phyloP scores from a whole-genome alignment of 2,113 vertebrate genomes.

The Microtus oregoni region DNA sequence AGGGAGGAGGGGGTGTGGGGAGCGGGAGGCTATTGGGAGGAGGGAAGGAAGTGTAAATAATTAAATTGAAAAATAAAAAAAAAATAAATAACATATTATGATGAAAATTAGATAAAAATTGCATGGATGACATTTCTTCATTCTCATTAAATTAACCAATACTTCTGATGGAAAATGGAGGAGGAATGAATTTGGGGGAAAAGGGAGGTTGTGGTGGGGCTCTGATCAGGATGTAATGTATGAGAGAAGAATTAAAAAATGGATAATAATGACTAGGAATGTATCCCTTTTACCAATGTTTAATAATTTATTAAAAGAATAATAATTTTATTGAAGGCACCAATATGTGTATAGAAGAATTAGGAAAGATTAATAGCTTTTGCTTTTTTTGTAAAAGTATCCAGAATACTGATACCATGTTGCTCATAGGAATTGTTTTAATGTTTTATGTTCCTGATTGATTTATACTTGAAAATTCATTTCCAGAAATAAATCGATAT shows the following conservation, averaged over 20 bases:
- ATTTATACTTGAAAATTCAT: slow-evolving; percentile 81
- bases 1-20: no score
- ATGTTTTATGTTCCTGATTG: slow-evolving; percentile 74
- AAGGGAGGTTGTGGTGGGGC: rapidly evolving
- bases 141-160: background rate
- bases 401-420: slow-evolving; percentile 20
- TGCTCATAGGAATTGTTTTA: slow-evolving; percentile 74
- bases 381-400: slow-evolving; percentile 59
- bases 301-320: background rate
- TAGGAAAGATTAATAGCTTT: slow-evolving; percentile 37
- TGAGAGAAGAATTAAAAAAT: background rate
- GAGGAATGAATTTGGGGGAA: background rate
- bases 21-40: no score
- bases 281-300: background rate
- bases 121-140: no score
- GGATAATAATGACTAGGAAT: background rate
- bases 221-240: no score
- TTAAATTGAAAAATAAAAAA: no score
- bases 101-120: background rate
- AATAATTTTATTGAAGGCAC: background rate
- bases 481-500: slow-evolving; percentile 83
- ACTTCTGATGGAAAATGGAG: background rate
- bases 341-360: background rate
- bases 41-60: no score
- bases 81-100: background rate